Conservation (phyloP, 2,888 invertebrate genomes). For the Saturnia japonica region DNA sequence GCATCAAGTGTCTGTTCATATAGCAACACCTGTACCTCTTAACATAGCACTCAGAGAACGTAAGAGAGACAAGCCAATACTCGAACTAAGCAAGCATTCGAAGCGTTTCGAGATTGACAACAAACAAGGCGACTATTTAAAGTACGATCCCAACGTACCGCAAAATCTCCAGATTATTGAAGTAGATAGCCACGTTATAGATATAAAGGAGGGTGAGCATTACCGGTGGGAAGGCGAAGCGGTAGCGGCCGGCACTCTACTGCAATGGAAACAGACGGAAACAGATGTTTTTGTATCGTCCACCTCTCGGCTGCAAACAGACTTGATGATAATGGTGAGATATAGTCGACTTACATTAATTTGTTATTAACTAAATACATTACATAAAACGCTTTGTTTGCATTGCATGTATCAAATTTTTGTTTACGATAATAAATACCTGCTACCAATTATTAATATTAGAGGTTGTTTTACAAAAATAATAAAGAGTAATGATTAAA, state of each 20-base stretch:
- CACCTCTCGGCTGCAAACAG: constrained; percentile 61
- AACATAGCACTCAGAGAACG: constrained; percentile 65
- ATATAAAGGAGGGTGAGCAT: constrained; percentile 60
- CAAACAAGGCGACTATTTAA: constrained; percentile 64
- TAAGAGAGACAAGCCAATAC: constrained; percentile 60
- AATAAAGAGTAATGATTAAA: too few relatives aligned
- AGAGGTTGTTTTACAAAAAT: neutral
- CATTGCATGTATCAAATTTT: neutral
- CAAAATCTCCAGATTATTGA: constrained; percentile 74
- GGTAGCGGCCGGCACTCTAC: constrained; percentile 63
- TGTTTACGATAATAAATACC: neutral
- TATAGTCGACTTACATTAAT: neutral
- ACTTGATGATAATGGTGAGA: constrained; percentile 74
- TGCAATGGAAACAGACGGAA: constrained; percentile 66
- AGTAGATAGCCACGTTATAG: constrained; percentile 69
- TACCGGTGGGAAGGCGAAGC: constrained; percentile 61
- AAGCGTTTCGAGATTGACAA: constrained; percentile 56
- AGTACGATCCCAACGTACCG: constrained; percentile 71
- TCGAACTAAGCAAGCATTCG: constrained; percentile 64
- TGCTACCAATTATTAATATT: neutral
- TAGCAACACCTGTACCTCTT: constrained; percentile 59
- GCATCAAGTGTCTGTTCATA: constrained; percentile 63
- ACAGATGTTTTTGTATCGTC: constrained; percentile 63
- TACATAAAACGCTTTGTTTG: neutral
- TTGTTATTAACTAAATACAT: neutral